phyloP scores from a whole-genome alignment of 2,797 vertebrate species.

The Urocyon cinereoargenteus region DNA sequence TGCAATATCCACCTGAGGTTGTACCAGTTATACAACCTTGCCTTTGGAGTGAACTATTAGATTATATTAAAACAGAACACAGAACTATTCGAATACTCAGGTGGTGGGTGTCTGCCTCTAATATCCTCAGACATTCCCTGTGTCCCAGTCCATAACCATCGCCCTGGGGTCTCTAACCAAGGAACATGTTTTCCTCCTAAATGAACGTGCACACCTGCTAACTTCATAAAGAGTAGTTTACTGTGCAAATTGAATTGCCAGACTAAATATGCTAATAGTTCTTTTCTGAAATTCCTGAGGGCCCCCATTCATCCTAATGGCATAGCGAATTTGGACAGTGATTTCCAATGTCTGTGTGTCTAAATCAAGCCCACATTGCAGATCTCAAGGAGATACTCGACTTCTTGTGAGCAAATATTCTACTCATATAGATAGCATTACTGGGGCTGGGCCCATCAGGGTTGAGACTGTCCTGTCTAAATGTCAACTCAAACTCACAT shows the following conservation, averaged over 20 bases:
- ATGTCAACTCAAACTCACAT: neutral
- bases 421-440: neutral
- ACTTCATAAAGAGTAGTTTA: neutral
- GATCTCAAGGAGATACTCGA: neutral
- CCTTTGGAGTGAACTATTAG: neutral
- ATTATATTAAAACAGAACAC: neutral
- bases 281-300: neutral
- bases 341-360: neutral
- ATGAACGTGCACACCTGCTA: neutral
- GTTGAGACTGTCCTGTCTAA: neutral
- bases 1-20: neutral
- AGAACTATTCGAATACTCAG: neutral
- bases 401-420: neutral
- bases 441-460: neutral
- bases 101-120: neutral
- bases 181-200: neutral
- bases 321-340: neutral
- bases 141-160: neutral
- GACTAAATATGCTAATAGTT: neutral
- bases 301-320: neutral
- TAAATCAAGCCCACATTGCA: neutral
- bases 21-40: neutral
- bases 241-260: neutral
- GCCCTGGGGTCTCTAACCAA: neutral
- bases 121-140: neutral